These are phyloP conservation scores for Camponotus floridanus DNA, from an alignment of 1,140 invertebrate species.

Conservation along the genomic window DNA sequence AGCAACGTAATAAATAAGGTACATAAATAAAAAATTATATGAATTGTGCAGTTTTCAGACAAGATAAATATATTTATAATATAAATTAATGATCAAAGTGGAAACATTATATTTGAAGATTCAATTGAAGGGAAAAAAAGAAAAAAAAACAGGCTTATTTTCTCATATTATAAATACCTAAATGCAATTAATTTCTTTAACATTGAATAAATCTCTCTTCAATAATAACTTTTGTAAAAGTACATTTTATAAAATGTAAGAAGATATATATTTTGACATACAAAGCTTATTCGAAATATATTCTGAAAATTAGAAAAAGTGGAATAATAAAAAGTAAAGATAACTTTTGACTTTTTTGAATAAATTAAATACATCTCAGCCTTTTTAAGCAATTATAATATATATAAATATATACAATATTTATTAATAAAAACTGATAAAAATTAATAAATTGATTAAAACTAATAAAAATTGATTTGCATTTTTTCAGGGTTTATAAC, in stretches of 20 bases:
- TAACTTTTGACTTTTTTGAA: too few relatives aligned
- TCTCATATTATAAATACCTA: constrained; percentile 14
- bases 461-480: neutral
- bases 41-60: neutral
- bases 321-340: too few relatives aligned
- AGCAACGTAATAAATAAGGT: neutral
- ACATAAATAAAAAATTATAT: neutral
- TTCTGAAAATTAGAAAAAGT: neutral
- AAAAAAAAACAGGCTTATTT: neutral
- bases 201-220: neutral
- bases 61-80: neutral
- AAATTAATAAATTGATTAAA: too few relatives aligned
- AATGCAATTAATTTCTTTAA: neutral
- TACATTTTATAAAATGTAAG: neutral
- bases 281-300: constrained; percentile 7
- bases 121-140: too few relatives aligned
- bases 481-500: too few relatives aligned
- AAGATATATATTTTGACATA: neutral
- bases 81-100: constrained; percentile 17
- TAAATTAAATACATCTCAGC: too few relatives aligned
- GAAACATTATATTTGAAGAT: constrained; percentile 16
- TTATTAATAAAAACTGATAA: neutral
- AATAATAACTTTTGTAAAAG: neutral
- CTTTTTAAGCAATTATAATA: neutral
- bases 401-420: neutral